These are phyloP conservation scores for Petrophora chlorosata DNA, from an alignment of 2,888 invertebrate genomes.

Conservation along the genomic window DNA sequence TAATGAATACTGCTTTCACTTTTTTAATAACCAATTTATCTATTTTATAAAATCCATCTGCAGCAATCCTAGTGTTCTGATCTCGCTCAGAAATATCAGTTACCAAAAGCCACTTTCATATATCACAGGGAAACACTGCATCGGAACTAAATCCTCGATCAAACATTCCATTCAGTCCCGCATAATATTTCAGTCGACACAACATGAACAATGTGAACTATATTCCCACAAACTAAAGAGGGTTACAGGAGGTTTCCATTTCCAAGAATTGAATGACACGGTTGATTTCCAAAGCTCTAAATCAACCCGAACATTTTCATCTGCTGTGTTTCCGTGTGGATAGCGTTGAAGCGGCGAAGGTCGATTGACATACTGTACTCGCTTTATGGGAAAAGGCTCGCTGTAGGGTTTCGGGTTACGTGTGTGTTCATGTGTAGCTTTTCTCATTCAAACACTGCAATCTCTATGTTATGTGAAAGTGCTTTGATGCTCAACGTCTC, in stretches of 20 bases:
- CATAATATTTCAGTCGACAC: constrained; percentile 1
- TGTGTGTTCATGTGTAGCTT: background rate
- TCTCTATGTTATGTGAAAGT: too few species aligned
- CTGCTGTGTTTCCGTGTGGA: constrained; percentile 14
- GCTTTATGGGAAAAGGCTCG: constrained; percentile 2
- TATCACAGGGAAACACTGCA: background rate
- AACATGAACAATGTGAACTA: constrained; percentile 9
- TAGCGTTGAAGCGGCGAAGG: background rate
- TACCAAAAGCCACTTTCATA: background rate
- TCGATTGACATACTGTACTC: constrained; percentile 9
- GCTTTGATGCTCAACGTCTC: too few species aligned
- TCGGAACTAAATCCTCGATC: background rate
- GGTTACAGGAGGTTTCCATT: constrained; percentile 1
- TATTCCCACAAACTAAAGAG: background rate
- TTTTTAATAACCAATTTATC: too few species aligned
- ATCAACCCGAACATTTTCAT: constrained; percentile 19
- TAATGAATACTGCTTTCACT: too few species aligned
- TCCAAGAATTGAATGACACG: constrained; percentile 14
- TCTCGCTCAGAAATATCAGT: background rate
- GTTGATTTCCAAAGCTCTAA: constrained; percentile 17
- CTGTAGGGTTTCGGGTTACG: background rate
- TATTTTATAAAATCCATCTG: too few species aligned
- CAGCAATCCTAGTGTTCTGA: too few species aligned
- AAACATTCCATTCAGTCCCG: background rate
- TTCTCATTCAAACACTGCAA: too few species aligned